These are phyloP conservation scores for Tretioscincus oriximinensis DNA, from an alignment of 2,113 vertebrate species.

Conservation along the genomic window DNA sequence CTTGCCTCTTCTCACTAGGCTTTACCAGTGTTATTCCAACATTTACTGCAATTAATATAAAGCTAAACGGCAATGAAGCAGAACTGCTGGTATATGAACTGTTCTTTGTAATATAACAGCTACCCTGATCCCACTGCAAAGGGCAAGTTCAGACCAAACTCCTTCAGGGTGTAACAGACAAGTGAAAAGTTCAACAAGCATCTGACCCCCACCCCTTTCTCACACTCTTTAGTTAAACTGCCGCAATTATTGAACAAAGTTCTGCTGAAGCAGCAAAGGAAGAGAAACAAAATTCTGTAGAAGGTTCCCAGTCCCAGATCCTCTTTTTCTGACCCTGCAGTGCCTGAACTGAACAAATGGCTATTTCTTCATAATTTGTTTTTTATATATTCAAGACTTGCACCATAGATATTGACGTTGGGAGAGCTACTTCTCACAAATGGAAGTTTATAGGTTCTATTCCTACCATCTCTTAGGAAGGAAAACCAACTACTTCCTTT, in stretches of 20 bases:
- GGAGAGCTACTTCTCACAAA: too few relatives aligned
- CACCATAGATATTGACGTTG: background rate
- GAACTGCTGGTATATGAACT: background rate
- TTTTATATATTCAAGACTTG: too few relatives aligned
- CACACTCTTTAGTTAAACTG: background rate
- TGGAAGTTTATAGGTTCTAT: too few relatives aligned
- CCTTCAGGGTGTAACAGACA: background rate
- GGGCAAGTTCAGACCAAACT: background rate
- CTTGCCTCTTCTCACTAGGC: background rate
- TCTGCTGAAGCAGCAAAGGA: background rate
- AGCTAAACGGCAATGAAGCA: background rate
- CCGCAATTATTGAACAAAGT: background rate
- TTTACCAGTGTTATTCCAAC: background rate
- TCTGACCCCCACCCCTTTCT: fast-evolving
- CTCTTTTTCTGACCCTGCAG: background rate
- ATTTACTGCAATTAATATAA: background rate
- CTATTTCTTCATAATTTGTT: background rate
- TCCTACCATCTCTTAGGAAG: too few relatives aligned
- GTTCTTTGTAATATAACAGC: background rate
- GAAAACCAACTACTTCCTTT: background rate
- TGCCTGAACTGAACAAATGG: background rate
- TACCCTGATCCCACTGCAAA: conserved; percentile 1
- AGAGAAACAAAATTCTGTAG: conserved; percentile 36
- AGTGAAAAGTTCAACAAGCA: conserved; percentile 8
- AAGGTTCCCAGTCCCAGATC: background rate